Evolutionary conservation across 2,888 invertebrate species (phyloP), one percentile per base, ranked within the genome.

Genomic region (Seira sanloemensis): DNA sequence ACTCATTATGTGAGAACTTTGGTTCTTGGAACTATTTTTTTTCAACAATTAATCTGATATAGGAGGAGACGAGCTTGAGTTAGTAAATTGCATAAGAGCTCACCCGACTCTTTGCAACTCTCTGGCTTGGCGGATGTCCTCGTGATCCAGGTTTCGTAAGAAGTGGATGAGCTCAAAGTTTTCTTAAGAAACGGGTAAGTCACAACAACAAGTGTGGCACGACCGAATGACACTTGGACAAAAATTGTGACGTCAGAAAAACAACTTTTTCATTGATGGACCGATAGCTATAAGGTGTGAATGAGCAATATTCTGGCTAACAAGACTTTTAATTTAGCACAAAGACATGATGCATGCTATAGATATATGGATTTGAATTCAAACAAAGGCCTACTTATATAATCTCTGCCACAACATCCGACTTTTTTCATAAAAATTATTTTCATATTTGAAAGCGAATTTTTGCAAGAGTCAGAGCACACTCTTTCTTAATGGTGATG

Each of bases 401-500:
- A n/a, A n/a, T n/a, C n/a, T n/a, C n/a, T n/a, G n/a, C n/a, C n/a
- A n/a, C n/a, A n/a, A n/a, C n/a, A n/a, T n/a, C n/a, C n/a, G n/a
- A n/a, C n/a, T n/a, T n/a, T n/a, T n/a, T n/a, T n/a, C n/a, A n/a
- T n/a, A n/a, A n/a, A n/a, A n/a, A n/a, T n/a, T n/a, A n/a, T n/a
- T n/a, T n/a, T n/a, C n/a, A n/a, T n/a, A n/a, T n/a, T n/a, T n/a
- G n/a, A n/a, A n/a, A n/a, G n/a, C n/a, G n/a, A n/a, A n/a, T n/a
- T n/a, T n/a, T n/a, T n/a, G n/a, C 5, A 37, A 37, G 37, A 12
- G 12, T 7, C 5, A 18, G 58, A 58, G 18, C 58, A 76, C n/a
- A n/a, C n/a, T n/a, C n/a, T n/a, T n/a, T n/a, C n/a, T n/a, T 76
- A 50, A 76, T 72, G 65, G 76, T 25, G 16, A 81, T 82, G 77